A percentile compares a stretch with the other conserved stretches of the same genome.
Evolutionary conservation across 1,140 invertebrate species (phyloP).

Genomic region (Cyphomyrmex costatus): DNA sequence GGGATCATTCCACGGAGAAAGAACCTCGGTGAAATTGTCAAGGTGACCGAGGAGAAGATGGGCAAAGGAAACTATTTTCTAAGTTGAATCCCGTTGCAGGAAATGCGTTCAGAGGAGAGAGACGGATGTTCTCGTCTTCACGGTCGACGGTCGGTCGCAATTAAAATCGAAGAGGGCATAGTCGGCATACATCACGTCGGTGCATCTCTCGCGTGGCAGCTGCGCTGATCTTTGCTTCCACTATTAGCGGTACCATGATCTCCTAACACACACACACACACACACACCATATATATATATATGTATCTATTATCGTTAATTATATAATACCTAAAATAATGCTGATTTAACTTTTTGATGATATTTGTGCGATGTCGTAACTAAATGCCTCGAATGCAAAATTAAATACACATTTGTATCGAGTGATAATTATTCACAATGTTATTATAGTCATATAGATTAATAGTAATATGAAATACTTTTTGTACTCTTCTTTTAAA

Average conservation of each 20-base stretch:
- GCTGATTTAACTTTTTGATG: constrained; percentile 14
- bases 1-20: constrained; percentile 35
- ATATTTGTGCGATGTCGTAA: neutral
- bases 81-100: constrained; percentile 53
- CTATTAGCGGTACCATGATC: constrained; percentile 24
- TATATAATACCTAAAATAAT: constrained; percentile 16
- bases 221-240: constrained; percentile 23
- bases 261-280: too few species aligned
- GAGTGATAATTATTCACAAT: neutral
- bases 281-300: neutral
- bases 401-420: neutral
- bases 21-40: constrained; percentile 59
- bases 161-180: constrained; percentile 39
- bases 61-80: constrained; percentile 18
- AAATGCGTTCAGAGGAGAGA: constrained; percentile 26
- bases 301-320: constrained; percentile 9
- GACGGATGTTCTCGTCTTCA: neutral
- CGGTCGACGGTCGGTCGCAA: constrained; percentile 19
- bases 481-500: neutral
- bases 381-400: constrained; percentile 5
- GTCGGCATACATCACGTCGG: constrained; percentile 11
- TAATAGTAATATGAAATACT: neutral
- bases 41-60: constrained; percentile 32
- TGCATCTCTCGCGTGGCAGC: constrained; percentile 35
- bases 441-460: neutral